phyloP scores from a whole-genome alignment of 2,888 invertebrate species.

The Melinaea marsaeus region DNA sequence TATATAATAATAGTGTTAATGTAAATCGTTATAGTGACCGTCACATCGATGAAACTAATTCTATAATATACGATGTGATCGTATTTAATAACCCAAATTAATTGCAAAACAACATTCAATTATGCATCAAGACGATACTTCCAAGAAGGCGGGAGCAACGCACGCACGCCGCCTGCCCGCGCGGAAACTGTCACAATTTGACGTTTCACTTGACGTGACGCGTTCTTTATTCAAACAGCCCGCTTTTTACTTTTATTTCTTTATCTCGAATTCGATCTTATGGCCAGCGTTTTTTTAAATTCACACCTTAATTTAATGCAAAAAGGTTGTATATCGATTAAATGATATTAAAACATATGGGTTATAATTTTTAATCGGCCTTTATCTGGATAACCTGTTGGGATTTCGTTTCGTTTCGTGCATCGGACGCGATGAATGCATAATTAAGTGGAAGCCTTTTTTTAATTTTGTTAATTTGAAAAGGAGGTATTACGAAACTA shows the following conservation, averaged over 20 bases:
- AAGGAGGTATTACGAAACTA: slow-evolving; percentile 40
- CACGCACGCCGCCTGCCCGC: slow-evolving; percentile 57
- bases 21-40: slow-evolving; percentile 4
- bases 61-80: slow-evolving; percentile 20
- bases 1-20: no score
- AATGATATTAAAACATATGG: slow-evolving; percentile 40
- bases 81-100: slow-evolving; percentile 40
- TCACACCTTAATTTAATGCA: slow-evolving; percentile 40
- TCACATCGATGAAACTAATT: slow-evolving; percentile 4
- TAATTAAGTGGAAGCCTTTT: slow-evolving; percentile 73
- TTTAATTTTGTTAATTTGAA: slow-evolving; percentile 59
- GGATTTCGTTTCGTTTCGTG: slow-evolving; percentile 66
- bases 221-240: slow-evolving; percentile 73
- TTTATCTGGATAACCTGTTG: slow-evolving; percentile 72
- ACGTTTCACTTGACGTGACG: slow-evolving; percentile 75
- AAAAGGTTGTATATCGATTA: slow-evolving; percentile 55
- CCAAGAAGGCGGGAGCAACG: slow-evolving; percentile 67
- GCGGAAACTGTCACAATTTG: slow-evolving; percentile 77
- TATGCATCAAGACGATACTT: slow-evolving; percentile 49
- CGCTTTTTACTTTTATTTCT: slow-evolving; percentile 69
- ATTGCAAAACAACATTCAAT: slow-evolving; percentile 45
- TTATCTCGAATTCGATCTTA: slow-evolving; percentile 65
- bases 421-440: slow-evolving; percentile 71
- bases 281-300: slow-evolving; percentile 42
- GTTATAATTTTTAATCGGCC: slow-evolving; percentile 64